phyloP scores from a whole-genome alignment of 2,888 invertebrate species.

The Dichetophora obliterata region DNA sequence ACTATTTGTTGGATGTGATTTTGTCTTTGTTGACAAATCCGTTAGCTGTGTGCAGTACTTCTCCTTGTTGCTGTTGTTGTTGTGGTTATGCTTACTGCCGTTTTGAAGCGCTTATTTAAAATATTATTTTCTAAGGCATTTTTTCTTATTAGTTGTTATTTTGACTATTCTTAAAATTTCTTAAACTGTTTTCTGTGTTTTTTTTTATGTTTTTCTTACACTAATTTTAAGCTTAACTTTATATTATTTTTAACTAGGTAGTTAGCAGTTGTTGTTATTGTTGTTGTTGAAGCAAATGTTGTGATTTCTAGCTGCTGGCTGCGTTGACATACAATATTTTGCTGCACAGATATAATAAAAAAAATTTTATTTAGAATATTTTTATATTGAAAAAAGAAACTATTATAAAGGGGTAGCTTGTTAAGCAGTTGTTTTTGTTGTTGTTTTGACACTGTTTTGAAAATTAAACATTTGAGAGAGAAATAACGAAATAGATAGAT shows the following conservation, averaged over 20 bases:
- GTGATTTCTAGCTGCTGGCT: conserved; percentile 6
- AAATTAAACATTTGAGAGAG: not conserved
- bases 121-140: conserved; percentile 14
- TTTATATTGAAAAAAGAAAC: not conserved
- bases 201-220: conserved; percentile 9
- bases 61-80: conserved; percentile 14
- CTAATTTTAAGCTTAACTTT: conserved; percentile 26
- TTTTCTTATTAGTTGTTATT: conserved; percentile 1
- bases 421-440: conserved; percentile 14
- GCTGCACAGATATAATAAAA: not conserved
- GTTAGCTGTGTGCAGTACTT: not conserved
- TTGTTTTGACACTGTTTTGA: conserved; percentile 10
- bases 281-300: conserved; percentile 30
- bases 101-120: conserved; percentile 23
- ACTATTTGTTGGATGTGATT: conserved; percentile 8
- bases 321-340: conserved; percentile 17
- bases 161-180: conserved; percentile 12
- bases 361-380: not conserved
- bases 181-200: not conserved
- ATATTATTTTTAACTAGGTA: not conserved
- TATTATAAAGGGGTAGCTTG: not conserved
- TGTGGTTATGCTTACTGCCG: conserved; percentile 16
- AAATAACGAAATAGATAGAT: not conserved
- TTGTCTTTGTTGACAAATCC: not conserved
- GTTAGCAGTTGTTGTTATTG: conserved; percentile 30